phyloP scores from a whole-genome alignment of 30 jellyfish, hydroid and myxozoan species.

The Aurelia sp. region DNA sequence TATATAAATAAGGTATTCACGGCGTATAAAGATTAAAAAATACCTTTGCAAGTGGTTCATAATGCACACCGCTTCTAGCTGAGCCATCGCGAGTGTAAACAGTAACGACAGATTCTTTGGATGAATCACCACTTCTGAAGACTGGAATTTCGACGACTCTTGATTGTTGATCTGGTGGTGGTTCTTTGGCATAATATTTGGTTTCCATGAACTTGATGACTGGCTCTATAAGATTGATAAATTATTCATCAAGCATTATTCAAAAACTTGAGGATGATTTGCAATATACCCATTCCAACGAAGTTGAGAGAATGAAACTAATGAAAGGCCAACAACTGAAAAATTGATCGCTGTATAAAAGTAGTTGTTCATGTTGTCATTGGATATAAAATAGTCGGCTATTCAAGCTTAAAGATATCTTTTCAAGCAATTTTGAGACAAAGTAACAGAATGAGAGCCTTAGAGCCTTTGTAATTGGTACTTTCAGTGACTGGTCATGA shows the following conservation, averaged over 20 bases:
- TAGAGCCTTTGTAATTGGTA: no score
- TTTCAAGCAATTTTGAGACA: no score
- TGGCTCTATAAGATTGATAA: conserved; percentile 64
- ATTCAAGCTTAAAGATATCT: no score
- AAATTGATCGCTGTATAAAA: no score
- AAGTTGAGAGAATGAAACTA: no score
- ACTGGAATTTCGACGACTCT: conserved; percentile 72
- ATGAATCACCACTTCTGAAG: conserved; percentile 81
- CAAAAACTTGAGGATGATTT: not conserved
- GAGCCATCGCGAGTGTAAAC: conserved; percentile 96
- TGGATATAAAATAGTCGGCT: no score
- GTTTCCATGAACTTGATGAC: conserved; percentile 75
- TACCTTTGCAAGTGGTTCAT: conserved; percentile 92
- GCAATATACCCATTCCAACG: no score
- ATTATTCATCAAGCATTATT: not conserved
- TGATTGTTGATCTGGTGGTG: conserved; percentile 66
- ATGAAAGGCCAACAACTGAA: no score
- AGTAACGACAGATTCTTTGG: conserved; percentile 67
- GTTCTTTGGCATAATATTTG: conserved; percentile 84
- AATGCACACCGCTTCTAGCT: conserved; percentile 86
- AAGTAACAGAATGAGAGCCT: no score
- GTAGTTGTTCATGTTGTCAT: no score
- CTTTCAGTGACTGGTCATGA: no score
- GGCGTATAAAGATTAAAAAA: not conserved
- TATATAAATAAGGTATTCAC: no score